Base-by-base conservation (phyloP, 1,140 invertebrate genomes). In the Acromyrmex charruanus region DNA sequence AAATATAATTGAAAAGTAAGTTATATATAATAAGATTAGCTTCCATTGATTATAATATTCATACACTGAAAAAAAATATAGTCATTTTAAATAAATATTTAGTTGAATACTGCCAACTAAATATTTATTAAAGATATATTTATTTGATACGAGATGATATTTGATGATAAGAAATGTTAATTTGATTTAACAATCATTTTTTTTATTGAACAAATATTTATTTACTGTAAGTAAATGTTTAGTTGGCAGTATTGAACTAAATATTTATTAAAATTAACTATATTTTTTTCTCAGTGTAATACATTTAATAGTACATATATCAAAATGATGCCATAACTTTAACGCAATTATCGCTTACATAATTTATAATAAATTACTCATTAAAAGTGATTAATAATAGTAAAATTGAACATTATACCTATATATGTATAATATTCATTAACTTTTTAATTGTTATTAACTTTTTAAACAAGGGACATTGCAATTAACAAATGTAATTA, bases 1-100 rank as follows among this genome's bases (percentile, higher is more conserved):
- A 53, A 81, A 49, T 81, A 31, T 16, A 5, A 81, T 58, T 44
- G 35, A 16, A 58, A 81, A 71, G 51, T 39, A 39, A 69, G 58
- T 28, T 71, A 31, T 59, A 44, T 65, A 81, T 3, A 10, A 28
- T 18, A 39, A 44, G 31, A 35, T 35, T 35, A 44, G 51, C 79
- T 58, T 31, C 58, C 21, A 44, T 44, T 16, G 25, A 44, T 35
- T 71, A 16, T 18, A 69, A 81, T 58, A 58, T 58, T 21, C 16
- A 69, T 81, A 25, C 25, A 25, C 25, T 25, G 25, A 25, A 25
- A 25, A 25, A 25, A 25, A 25, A 25, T 25, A 25, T 25, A 25
- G 25, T 25, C 25, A 25, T 25, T 25, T 25, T 25, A 0, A 25
- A 25, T 25, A 25, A 25, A 25, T 25, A 25, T 25, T 25, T 25